Base-by-base conservation (phyloP, 2,113 vertebrate genomes). In the Electrona antarctica region DNA sequence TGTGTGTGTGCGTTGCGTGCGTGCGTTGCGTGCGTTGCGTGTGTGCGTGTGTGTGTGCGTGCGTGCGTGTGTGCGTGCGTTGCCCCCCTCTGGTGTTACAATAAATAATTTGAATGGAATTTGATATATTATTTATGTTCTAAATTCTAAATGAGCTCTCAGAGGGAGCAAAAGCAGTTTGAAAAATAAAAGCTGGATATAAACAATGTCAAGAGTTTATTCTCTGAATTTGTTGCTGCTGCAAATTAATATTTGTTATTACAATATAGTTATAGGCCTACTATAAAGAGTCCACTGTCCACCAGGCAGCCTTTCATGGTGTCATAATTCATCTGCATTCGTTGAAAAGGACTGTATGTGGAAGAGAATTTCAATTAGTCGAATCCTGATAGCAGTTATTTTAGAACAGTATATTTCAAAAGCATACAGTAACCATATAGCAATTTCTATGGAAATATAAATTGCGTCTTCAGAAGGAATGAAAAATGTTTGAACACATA, bases 171-270 rank as follows among this genome's bases (percentile, higher is more conserved):
- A 13, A 3, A 48, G 47, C 14, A 54, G 61, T 59, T 51, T 41
- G 48, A 45, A 11, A 0, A 7, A 55, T 15, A 55, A 48, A 64
- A 67, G 65, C 71, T 29, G 33, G 46, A n/a, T 48, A 74, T 60
- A 60, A 81, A 58, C 75, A n/a, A 48, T 51, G 71, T 9, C 29
- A 8, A 41, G 64, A 72, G 68, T 76, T 69, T 13, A 54, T 72
- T 78, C 61, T 50, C n/a, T 29, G 2, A 28, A 63, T 49, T 52
- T 47, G 12, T 45, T 63, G 10, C 58, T 45, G 67, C 63, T 70
- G 15, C 60, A 58, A 74, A 66, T 80, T 5, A 80, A 63, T 69
- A 0, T 69, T 79, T 49, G 63, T 60, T 47, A 75, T 77, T 78
- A 60, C 66, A 76, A 41, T 41, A 58, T 48, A 56, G 55, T 11